Base-by-base conservation (phyloP, 2,888 invertebrate species). In the Pocota personata region DNA sequence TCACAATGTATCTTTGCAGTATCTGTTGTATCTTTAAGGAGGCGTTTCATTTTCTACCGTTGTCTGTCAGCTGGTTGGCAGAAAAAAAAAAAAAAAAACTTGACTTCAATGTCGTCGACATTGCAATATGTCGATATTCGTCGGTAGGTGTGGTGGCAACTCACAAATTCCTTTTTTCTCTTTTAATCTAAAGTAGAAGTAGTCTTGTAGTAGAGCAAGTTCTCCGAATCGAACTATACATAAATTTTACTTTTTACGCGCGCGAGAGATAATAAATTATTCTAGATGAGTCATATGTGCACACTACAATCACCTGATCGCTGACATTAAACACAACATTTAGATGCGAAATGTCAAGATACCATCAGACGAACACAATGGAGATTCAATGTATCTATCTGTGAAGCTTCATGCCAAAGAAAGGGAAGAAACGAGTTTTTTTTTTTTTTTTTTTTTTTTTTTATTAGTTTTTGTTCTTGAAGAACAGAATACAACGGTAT, bases 51-150 rank as follows among this genome's bases (percentile, higher is more conserved):
- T 24, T 40, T 21, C 21, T 16, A 27, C 35, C 30, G 30, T 40
- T 50, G 48, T 43, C 62, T 14, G 32, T 75, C 82, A 69, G 77
- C 57, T 77, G 62, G 69, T 46, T 71, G n/a, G 37, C 3, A 21
- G 40, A 48, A 52, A 57, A 69, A 67, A 27, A 67, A 37, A 57
- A 72, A 37, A 10, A 62, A 72, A 82, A 82, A 73, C 50, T 35
- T 52, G 72, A 32, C 73, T 83, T 83, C 83, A 80, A 86, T 86
- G 84, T 66, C 80, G 75, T 60, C 75, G 64, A 75, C 69, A 50
- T 78, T 71, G 73, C 73, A 52, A 57, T 57, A 55, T 46, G 27
- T 57, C 48, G 27, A 79, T 35, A 24, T 37, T 62, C 14, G 58
- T 57, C 40, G 32, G 77, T 82, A 60, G 77, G 82, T 77, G 82